Evolutionary conservation across 2,888 invertebrate genomes (phyloP).

Genomic region (Dendrolimus pini): DNA sequence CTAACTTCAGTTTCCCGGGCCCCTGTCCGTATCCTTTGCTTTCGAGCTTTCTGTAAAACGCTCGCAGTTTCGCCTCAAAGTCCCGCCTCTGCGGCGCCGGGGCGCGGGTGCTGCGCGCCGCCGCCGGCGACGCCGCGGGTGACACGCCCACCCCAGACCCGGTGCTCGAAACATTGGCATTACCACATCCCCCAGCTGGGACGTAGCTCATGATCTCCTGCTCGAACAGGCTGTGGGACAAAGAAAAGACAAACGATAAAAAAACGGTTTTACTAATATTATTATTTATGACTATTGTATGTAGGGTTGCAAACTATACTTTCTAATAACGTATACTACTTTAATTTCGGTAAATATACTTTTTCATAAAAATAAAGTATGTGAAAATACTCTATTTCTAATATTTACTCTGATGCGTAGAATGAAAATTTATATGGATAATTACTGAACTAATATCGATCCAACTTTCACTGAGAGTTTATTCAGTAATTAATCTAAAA

Average conservation of each 20-base stretch:
- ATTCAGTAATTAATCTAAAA: too few relatives aligned
- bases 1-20: slow-evolving; percentile 96
- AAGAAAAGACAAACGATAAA: neutral
- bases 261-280: neutral
- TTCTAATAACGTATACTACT: too few relatives aligned
- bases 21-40: slow-evolving; percentile 98
- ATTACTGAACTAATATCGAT: too few relatives aligned
- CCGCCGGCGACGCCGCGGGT: slow-evolving; percentile 88
- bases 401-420: too few relatives aligned
- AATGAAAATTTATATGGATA: too few relatives aligned
- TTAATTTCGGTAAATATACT: too few relatives aligned
- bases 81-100: slow-evolving; percentile 94
- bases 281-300: too few relatives aligned
- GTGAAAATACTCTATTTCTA: too few relatives aligned
- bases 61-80: slow-evolving; percentile 95
- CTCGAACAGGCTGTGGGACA: slow-evolving; percentile 89
- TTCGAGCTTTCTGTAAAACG: slow-evolving; percentile 96
- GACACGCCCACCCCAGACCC: slow-evolving; percentile 78
- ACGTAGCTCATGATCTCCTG: slow-evolving; percentile 99
- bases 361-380: too few relatives aligned
- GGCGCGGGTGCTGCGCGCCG: slow-evolving; percentile 86
- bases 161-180: slow-evolving; percentile 62
- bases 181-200: slow-evolving; percentile 73
- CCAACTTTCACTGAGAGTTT: too few relatives aligned
- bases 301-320: too few relatives aligned